These are phyloP conservation scores for Petrophora chlorosata DNA, from an alignment of 2,888 invertebrate species.

Conservation along the genomic window DNA sequence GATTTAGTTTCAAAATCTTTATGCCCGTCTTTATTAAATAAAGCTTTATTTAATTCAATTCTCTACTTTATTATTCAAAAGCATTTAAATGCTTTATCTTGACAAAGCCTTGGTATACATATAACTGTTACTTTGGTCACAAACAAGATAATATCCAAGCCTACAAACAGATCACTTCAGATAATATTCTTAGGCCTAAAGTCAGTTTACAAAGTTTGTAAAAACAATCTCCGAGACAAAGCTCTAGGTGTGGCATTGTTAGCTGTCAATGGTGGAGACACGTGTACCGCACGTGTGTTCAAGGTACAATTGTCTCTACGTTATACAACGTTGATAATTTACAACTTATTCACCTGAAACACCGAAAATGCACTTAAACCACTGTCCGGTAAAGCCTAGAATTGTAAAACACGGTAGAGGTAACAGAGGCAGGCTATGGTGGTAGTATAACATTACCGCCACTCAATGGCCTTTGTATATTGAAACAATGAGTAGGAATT, in stretches of 20 bases:
- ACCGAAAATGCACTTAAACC: constrained; percentile 21
- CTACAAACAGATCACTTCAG: constrained; percentile 26
- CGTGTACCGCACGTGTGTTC: constrained; percentile 61
- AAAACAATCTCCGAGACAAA: constrained; percentile 30
- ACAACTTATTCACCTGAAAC: constrained; percentile 9
- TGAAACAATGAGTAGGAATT: constrained; percentile 32
- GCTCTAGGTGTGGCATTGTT: constrained; percentile 42
- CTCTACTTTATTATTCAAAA: neutral
- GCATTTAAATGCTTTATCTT: too few relatives aligned
- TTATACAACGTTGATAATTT: constrained; percentile 35
- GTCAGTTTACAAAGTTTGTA: constrained; percentile 10
- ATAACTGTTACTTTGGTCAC: neutral
- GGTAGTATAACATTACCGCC: constrained; percentile 52
- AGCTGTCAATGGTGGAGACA: constrained; percentile 38
- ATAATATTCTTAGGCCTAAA: constrained; percentile 15
- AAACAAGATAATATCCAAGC: neutral
- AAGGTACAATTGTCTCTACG: constrained; percentile 60
- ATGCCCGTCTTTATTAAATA: neutral
- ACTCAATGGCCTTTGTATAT: constrained; percentile 42
- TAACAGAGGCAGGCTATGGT: constrained; percentile 37
- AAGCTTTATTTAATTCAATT: neutral
- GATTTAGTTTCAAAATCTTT: neutral
- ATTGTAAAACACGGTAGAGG: neutral
- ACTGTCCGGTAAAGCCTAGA: neutral
- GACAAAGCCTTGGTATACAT: too few relatives aligned